Evolutionary conservation across 2,113 vertebrate genomes (phyloP), one percentile per base, ranked within the genome.

Genomic region (Lophius piscatorius): DNA sequence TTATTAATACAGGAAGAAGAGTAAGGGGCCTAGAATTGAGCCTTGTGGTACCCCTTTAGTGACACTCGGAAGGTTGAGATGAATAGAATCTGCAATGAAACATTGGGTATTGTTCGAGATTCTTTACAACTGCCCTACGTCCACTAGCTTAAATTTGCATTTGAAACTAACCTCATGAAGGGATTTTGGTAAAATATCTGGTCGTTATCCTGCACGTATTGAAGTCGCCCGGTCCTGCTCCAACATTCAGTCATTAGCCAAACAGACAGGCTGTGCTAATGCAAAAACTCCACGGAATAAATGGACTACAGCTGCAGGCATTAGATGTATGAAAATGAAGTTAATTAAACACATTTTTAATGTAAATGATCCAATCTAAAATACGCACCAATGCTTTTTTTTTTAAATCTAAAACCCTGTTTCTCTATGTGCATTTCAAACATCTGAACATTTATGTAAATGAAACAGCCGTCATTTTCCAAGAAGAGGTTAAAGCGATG

Each of bases 261-360:
- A 66, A 46, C 26, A 36, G 28, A 38, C 9, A 60, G 49, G 52
- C 48, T 62, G 33, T 51, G 52, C 22, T 70, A 74, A 45, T 50
- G 56, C 44, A n/a, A 40, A 76, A 70, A 28, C 23, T 40, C 33
- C 21, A 10, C 31, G 57, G 6, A 4, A 69, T 77, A 71, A 78
- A 81, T 52, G 14, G 44, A 69, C 17, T 68, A 24, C 81, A 83
- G 77, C 80, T 86, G 84, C 29, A 61, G 55, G 47, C 80, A 55
- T 65, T 57, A 47, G 49, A 70, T 70, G 63, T 36, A 67, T 76
- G 66, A 64, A 78, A 84, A 75, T 71, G 51, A 40, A 65, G 41
- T 34, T 67, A 69, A 83, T 86, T 74, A 71, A 67, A 71, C n/a
- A 10, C 64, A 63, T 84, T 70, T 71, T 46, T 49, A 46, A 80